Evolutionary conservation across 30 jellyfish, hydroid and myxozoan species (phyloP), one percentile per base, ranked within the genome.

Genomic region (Catostylus mosaicus): DNA sequence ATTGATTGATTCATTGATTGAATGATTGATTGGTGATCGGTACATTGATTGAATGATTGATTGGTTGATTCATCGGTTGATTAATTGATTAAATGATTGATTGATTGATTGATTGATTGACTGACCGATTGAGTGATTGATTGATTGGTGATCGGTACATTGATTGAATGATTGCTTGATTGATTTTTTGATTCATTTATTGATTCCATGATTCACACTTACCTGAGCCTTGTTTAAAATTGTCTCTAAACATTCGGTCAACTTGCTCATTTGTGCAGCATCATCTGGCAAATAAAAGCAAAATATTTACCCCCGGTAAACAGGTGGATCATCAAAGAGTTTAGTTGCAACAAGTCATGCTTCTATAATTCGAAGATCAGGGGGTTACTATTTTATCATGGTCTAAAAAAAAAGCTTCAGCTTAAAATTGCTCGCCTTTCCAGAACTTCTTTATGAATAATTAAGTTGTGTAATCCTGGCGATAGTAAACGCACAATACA

Each of bases 191-290:
- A 52, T 10, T 52, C 8, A 10, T 16, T 52, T 16, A 52, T 3
- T 52, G 27, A 9, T 12, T 59, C 36, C n/a, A 12, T 1, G 10
- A 3, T n/a, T 6, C 56, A 65, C 30, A 29, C 87, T 32, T 30
- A 92, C 98, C 94, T 92, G 98, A 2, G 98, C 98, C 57, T 86
- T 92, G 85, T 86, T 92, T 26, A 92, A 85, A 52, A 92, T 85
- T 14, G 96, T 85, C 34, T 92, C 98, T 11, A 92, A 77, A 66
- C 98, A 92, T 66, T 92, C 98, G 51, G 96, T 80, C 52, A 92
- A 73, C 71, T 92, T 92, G 63, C 98, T 91, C 46, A 86, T 60
- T 52, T 84, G 98, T 3, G 98, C 96, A 33, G 96, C 92, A 34
- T 92, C 98, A 43, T 85, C 96, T 92, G 47, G 11, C 56, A n/a